These are phyloP conservation scores for Idaea aversata DNA, from an alignment of 2,888 invertebrate species.

Conservation along the genomic window DNA sequence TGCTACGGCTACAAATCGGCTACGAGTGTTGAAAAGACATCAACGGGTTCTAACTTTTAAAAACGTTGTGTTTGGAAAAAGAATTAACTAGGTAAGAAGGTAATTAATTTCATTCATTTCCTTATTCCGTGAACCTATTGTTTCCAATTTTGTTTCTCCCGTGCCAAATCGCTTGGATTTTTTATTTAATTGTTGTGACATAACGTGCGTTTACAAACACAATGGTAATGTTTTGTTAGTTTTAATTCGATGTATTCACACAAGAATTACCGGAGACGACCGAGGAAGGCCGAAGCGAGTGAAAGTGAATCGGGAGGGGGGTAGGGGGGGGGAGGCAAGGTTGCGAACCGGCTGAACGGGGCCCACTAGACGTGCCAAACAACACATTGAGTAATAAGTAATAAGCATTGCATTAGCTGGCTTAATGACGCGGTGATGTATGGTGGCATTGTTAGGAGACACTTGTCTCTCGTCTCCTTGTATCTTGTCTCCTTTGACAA, in stretches of 20 bases:
- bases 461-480: constrained; percentile 26
- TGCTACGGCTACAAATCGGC: constrained; percentile 13
- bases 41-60: constrained; percentile 18
- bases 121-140: constrained; percentile 19
- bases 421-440: constrained; percentile 61
- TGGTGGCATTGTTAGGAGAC: constrained; percentile 51
- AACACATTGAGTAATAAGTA: constrained; percentile 71
- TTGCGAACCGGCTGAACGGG: constrained; percentile 67
- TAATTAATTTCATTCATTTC: constrained; percentile 18
- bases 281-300: constrained; percentile 57
- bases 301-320: constrained; percentile 62
- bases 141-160: constrained; percentile 22
- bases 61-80: constrained; percentile 15
- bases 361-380: constrained; percentile 63
- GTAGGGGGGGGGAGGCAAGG: constrained; percentile 56
- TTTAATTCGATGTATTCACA: constrained; percentile 31
- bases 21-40: constrained; percentile 42
- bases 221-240: constrained; percentile 31
- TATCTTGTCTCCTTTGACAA: neutral
- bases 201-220: constrained; percentile 15
- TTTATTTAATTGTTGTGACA: constrained; percentile 14
- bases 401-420: constrained; percentile 66
- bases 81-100: constrained; percentile 2
- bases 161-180: constrained; percentile 15
- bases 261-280: constrained; percentile 43